phyloP scores from a whole-genome alignment of 2,797 vertebrate genomes.

The Scolopax rusticola region DNA sequence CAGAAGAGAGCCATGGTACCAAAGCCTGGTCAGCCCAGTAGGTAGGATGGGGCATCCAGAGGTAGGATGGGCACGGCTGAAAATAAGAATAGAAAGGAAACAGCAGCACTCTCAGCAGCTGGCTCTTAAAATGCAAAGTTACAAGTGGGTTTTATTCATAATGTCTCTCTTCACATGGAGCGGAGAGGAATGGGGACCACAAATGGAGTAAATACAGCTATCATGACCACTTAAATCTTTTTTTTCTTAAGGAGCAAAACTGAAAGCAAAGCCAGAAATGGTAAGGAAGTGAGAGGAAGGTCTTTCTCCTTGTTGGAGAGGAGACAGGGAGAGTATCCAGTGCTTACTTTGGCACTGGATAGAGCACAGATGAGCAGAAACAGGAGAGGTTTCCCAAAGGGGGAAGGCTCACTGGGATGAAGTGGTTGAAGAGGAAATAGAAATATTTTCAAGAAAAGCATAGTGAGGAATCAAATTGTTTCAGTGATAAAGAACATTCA shows the following conservation, averaged over 20 bases:
- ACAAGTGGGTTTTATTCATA: background rate
- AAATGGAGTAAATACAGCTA: background rate
- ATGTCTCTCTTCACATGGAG: background rate
- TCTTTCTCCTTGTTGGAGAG: background rate
- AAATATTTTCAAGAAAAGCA: conserved; percentile 9
- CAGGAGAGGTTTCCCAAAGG: background rate
- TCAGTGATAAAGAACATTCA: conserved; percentile 1
- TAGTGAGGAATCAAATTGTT: background rate
- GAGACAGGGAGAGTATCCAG: background rate
- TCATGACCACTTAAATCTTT: background rate
- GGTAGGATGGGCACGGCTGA: background rate
- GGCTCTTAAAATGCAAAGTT: background rate
- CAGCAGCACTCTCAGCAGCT: background rate
- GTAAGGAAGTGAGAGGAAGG: background rate
- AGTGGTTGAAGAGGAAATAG: background rate
- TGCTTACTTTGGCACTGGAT: background rate
- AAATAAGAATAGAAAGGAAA: background rate
- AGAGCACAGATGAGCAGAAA: background rate
- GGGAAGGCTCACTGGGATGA: background rate
- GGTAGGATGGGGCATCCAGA: background rate
- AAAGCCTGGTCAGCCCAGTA: background rate
- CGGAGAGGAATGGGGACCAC: background rate
- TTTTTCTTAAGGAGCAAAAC: background rate
- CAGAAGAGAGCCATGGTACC: background rate
- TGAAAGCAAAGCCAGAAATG: background rate